Base-by-base conservation (phyloP, 2,888 invertebrate genomes). In the Netelia inedita region DNA sequence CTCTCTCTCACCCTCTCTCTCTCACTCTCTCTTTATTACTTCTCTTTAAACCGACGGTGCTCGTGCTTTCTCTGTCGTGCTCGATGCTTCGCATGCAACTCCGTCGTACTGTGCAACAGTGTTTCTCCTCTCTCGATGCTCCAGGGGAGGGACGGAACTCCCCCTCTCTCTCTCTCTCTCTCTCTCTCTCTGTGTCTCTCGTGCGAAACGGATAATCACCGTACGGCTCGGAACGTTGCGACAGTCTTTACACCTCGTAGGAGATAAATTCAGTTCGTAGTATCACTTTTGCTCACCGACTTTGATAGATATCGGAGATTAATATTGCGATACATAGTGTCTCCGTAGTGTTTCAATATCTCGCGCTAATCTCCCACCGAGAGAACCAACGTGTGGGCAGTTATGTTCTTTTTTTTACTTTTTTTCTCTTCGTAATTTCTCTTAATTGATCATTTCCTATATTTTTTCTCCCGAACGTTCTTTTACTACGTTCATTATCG, bases 281-380 rank as follows among this genome's bases (percentile, higher is more conserved):
- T 82, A 82, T 82, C 85, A 82, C 81, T 81, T 46, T 46, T 79
- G 81, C 78, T 72, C 82, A 53, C 28, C 28, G 85, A 85, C 82
- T 85, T 82, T 85, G 85, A 85, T 85, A 85, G 85, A 85, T 85
- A 85, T 79, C 66, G 82, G 74, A 82, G 85, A 85, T 85, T 82
- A 85, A 85, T 82, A 78, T 81, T 74, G 59, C 79, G 82, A 74
- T 82, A 79, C 79, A 79, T 68, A 75, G 78, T 75, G 69, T 81
- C 57, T 73, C 73, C 59, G 28, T 43, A 41, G 16, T 28, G 50
- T 61, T 63, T 43, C 50, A 55, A 75, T 74, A 79, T 75, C 50
- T 71, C 66, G 75, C 69, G 72, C 46, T 76, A 57, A 57, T 78
- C 23, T 55, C 19, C 46, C 55, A 71, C 59, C 66, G 65, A 50